Evolutionary conservation across 2,888 invertebrate genomes (phyloP), one percentile per base, ranked within the genome.

Genomic region (Strigamia maritima): DNA sequence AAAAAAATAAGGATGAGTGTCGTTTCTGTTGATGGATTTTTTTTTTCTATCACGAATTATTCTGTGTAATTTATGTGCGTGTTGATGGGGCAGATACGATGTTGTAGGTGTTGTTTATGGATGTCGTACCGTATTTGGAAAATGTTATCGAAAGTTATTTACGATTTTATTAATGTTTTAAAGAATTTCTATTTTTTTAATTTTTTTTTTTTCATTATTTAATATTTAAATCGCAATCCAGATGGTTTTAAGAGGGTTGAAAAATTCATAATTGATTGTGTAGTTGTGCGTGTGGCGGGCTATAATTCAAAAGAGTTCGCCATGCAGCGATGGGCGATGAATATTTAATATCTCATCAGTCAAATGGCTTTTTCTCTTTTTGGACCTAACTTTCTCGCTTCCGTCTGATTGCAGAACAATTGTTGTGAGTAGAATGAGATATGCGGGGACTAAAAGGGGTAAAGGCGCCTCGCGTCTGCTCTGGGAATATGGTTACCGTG

Each of bases 271-370:
- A 70, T 70, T 70, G 70, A 70, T 70, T 70, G 70, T 70, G 70
- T 70, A 70, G 70, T 70, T 70, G 70, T 70, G 70, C 70, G 70
- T 70, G 70, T 70, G 70, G 70, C 70, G 70, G 70, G 70, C 70
- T 70, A 70, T 70, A 70, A 70, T 70, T 70, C 70, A 70, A 70
- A 70, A 70, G 70, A 70, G 70, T 70, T 70, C 28, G 70, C 70
- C 70, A 70, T 70, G 70, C 70, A 70, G 70, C 70, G 70, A 70
- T 70, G 70, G 70, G 70, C 70, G 70, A 70, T 70, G 70, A 70
- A 70, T 70, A 70, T 70, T 70, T 70, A 70, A 70, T 70, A 70
- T 70, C 70, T 70, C 70, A 70, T 70, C 70, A 70, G 70, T 70
- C 70, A 70, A 70, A 70, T 70, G 70, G 70, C 70, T 70, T 70